Percentiles rank a stretch among this genome's conserved stretches.
These are phyloP conservation scores for Lasioglossum villosulum DNA, from an alignment of 2,888 invertebrate genomes.

Conservation along the genomic window DNA sequence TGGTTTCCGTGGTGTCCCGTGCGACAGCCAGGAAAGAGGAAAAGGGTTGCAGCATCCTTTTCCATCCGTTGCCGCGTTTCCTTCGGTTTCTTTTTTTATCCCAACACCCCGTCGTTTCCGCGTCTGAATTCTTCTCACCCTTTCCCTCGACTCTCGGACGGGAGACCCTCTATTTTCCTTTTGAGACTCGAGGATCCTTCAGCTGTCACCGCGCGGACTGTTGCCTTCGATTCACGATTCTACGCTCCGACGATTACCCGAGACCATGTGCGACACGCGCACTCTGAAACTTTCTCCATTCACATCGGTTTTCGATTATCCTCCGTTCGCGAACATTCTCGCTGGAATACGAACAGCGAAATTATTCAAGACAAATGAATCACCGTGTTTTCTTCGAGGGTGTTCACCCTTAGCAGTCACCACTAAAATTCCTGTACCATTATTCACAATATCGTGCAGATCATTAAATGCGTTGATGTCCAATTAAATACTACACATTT, in stretches of 20 bases:
- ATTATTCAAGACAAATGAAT: neutral
- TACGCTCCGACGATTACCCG: neutral
- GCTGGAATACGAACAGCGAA: neutral
- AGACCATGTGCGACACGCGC: neutral
- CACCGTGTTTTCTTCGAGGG: too few relatives aligned
- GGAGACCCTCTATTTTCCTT: conserved; percentile 45
- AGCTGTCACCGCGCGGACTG: conserved; percentile 57
- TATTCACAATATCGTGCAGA: too few relatives aligned
- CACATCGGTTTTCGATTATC: neutral
- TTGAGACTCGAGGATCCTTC: conserved; percentile 52
- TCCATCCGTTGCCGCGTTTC: neutral
- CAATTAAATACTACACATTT: too few relatives aligned
- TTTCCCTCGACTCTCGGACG: conserved; percentile 10
- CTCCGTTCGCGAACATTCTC: neutral
- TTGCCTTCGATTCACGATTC: conserved; percentile 15
- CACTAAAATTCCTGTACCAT: too few relatives aligned
- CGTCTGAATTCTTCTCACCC: conserved; percentile 66
- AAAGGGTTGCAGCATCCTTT: conserved; percentile 61
- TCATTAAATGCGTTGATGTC: too few relatives aligned
- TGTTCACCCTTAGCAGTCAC: too few relatives aligned
- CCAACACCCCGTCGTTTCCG: conserved; percentile 63
- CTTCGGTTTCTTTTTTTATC: neutral
- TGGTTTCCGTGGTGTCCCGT: conserved; percentile 66
- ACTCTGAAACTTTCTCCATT: neutral
- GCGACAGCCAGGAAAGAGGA: conserved; percentile 58